Percentiles rank a stretch among this genome's conserved stretches.
Evolutionary conservation across 2,888 invertebrate species (phyloP).

Genomic region (Phengaris arion): DNA sequence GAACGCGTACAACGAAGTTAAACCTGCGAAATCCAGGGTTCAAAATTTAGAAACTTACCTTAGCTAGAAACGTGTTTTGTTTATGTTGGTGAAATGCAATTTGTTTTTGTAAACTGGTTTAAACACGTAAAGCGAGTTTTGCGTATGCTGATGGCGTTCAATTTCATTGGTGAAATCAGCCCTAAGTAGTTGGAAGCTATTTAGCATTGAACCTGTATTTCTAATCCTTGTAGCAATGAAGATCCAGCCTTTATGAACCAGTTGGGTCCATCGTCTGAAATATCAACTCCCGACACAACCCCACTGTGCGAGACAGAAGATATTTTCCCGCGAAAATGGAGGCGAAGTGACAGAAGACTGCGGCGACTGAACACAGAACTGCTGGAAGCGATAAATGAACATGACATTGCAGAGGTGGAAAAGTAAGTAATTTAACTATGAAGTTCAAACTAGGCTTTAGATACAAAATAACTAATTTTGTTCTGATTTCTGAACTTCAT

Average conservation of each 20-base stretch:
- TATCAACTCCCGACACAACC: constrained; percentile 58
- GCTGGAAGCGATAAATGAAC: constrained; percentile 62
- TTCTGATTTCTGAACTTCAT: too few relatives aligned
- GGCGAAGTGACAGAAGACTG: constrained; percentile 62
- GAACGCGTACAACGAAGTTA: too few relatives aligned
- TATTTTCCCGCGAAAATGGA: constrained; percentile 53
- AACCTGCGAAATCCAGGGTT: too few relatives aligned
- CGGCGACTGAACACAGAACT: constrained; percentile 74
- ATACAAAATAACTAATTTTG: too few relatives aligned
- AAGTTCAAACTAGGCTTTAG: neutral
- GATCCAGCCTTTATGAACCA: constrained; percentile 34
- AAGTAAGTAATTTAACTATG: constrained; percentile 47
- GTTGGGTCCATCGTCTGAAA: constrained; percentile 52
- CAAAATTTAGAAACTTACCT: too few relatives aligned
- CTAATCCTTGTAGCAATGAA: neutral
- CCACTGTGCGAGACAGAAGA: constrained; percentile 48
- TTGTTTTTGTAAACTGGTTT: too few relatives aligned
- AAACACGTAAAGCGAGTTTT: too few relatives aligned
- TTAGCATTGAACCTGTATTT: neutral
- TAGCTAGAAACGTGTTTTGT: too few relatives aligned
- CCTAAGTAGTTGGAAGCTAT: too few relatives aligned
- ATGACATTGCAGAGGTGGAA: constrained; percentile 62
- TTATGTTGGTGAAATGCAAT: too few relatives aligned
- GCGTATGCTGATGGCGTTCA: too few relatives aligned
- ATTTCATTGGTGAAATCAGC: too few relatives aligned